Percentiles rank a stretch among this genome's conserved stretches.
phyloP scores from a whole-genome alignment of 64 coral and sea anemone genomes.

The Stylophora pistillata region DNA sequence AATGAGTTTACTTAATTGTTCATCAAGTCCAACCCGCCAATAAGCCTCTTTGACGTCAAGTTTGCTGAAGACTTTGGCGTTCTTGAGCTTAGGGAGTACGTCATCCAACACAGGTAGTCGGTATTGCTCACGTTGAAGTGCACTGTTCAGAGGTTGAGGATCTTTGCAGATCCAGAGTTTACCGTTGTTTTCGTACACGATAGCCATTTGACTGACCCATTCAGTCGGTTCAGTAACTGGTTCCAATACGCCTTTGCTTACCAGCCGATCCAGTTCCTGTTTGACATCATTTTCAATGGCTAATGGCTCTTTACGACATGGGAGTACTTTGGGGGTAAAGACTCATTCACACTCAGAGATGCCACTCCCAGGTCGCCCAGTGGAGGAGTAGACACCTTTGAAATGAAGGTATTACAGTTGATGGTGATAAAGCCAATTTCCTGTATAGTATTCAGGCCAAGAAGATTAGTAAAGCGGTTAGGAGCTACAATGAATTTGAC shows the following conservation, averaged over 20 bases:
- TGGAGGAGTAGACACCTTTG: not conserved
- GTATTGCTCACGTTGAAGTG: slow-evolving; percentile 49
- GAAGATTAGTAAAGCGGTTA: slow-evolving; percentile 33
- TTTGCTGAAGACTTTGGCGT: slow-evolving; percentile 63
- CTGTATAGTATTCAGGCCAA: slow-evolving; percentile 42
- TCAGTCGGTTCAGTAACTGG: slow-evolving; percentile 49
- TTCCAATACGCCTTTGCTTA: slow-evolving; percentile 15
- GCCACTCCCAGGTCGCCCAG: slow-evolving; percentile 41
- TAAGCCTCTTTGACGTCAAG: slow-evolving; percentile 24
- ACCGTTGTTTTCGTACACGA: slow-evolving; percentile 33
- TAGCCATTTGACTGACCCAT: slow-evolving; percentile 54
- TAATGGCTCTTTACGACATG: slow-evolving; percentile 36
- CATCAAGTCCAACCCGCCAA: slow-evolving; percentile 34
- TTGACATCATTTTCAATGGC: slow-evolving; percentile 43
- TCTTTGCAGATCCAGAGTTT: slow-evolving; percentile 48
- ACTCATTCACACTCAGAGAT: no score
- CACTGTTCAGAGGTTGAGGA: slow-evolving; percentile 27
- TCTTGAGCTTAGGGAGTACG: slow-evolving; percentile 43
- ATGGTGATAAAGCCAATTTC: slow-evolving; percentile 60
- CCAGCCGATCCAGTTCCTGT: slow-evolving; percentile 29
- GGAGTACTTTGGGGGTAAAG: slow-evolving; percentile 50
- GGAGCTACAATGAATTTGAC: slow-evolving; percentile 33
- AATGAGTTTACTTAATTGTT: slow-evolving; percentile 5
- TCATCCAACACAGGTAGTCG: slow-evolving; percentile 36
- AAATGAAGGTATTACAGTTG: slow-evolving; percentile 39